Evolutionary conservation across 2,113 vertebrate species (phyloP).

Genomic region (Microcebus jonahi): DNA sequence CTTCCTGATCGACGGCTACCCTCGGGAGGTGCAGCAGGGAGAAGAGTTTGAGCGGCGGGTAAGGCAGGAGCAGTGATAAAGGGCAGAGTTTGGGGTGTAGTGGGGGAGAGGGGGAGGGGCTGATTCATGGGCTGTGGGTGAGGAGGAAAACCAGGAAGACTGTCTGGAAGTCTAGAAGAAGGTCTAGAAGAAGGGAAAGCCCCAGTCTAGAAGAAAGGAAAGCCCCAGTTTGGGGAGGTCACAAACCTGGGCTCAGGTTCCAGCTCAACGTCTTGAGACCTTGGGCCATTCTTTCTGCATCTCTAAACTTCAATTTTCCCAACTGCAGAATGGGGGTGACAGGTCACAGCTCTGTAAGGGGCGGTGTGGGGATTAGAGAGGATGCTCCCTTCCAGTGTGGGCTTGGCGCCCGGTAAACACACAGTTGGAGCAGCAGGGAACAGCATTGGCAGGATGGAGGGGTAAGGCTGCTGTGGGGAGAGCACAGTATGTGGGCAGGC

Average conservation of each 20-base stretch:
- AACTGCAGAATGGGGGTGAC: neutral
- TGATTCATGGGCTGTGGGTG: neutral
- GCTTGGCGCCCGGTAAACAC: neutral
- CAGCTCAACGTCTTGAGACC: neutral
- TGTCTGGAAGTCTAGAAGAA: neutral
- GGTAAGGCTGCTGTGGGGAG: neutral
- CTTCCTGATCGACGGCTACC: conserved; percentile 97
- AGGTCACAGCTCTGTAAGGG: neutral
- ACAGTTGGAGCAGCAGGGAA: neutral
- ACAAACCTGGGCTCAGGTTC: neutral
- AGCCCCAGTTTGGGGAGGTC: neutral
- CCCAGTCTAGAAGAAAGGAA: neutral
- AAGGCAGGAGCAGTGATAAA: conserved; percentile 39
- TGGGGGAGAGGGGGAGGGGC: no score
- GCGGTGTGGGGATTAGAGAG: neutral
- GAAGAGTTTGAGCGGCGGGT: conserved; percentile 98
- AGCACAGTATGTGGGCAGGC: neutral
- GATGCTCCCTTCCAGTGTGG: neutral
- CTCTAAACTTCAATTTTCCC: neutral
- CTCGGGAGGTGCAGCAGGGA: conserved; percentile 97
- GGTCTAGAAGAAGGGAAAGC: neutral
- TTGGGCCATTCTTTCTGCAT: neutral
- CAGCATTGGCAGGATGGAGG: neutral
- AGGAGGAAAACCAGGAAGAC: neutral
- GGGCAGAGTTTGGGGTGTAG: neutral